Base-by-base conservation (phyloP, 2,888 invertebrate species). In the Coecobrya sp. region DNA sequence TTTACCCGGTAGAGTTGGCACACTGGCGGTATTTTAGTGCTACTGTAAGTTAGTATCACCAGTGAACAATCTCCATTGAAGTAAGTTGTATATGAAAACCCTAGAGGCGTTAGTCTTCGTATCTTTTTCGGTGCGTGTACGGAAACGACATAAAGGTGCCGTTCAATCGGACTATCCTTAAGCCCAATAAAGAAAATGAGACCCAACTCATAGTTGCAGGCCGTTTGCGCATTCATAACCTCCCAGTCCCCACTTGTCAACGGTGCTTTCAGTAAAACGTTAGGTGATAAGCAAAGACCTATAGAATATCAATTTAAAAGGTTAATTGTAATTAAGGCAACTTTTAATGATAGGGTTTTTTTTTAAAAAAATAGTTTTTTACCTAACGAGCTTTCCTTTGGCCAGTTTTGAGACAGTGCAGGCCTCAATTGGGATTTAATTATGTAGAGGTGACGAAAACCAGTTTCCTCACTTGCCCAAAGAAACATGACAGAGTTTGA, bases 231-330 rank as follows among this genome's bases (percentile, higher is more conserved):
- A 42, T 98, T 97, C 95, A 98, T 96, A 22, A 99, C 98, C 96
- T 98, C 99, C 99, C 99, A 99, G n/a, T 98, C 98, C 0, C 99
- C 99, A 16, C 97, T 97, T 0, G 99, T 99, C 95, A 99, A 96
- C 0, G 98, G 86, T 2, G 85, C 87, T 76, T 93, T 93, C 45
- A 93, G 45, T 13, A 86, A 22, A n/a, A 92, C 82, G 22, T 90
- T 89, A 30, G 95, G 95, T 0, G 94, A 94, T 8, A 94, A 82
- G 59, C 93, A 94, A 13, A 94, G 27, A 1, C 91, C 94, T 94
- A 59, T 5, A 92, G 49, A 30, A 52, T 49, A 49, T 45, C 0
- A 30, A 86, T 0, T 55, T 7, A 70, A 11, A 1, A 36, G 11
- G 45, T 7, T 25, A 55, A 7, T 25, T 62, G 25, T 7, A n/a